A percentile compares a stretch with the other conserved stretches of the same genome.
Conservation (phyloP, 1,140 invertebrate species). For the Lucilia cuprina region DNA sequence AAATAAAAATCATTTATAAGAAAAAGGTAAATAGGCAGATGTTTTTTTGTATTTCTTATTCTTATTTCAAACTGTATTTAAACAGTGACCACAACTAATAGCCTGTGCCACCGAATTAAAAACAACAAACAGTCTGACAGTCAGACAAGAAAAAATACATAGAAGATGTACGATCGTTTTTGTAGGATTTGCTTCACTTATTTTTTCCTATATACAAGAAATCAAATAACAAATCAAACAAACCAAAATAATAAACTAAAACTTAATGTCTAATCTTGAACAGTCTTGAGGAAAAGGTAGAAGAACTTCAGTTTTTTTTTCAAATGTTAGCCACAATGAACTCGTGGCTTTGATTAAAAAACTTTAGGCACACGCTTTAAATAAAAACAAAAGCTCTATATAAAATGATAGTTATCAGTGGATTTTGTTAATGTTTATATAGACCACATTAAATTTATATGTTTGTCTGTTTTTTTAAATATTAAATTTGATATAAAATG, state of each 20-base stretch:
- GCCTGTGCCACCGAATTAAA: constrained; percentile 17
- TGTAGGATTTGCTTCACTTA: neutral
- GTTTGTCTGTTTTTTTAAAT: neutral
- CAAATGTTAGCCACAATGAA: neutral
- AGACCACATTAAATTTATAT: neutral
- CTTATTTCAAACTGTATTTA: neutral
- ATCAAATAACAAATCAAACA: constrained; percentile 9
- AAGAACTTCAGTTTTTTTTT: neutral
- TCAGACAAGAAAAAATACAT: neutral
- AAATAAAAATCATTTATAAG: neutral
- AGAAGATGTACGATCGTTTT: neutral
- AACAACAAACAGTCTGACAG: neutral
- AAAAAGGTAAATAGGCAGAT: constrained; percentile 6
- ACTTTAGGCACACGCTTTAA: neutral
- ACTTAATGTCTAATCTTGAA: neutral
- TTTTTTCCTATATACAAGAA: neutral
- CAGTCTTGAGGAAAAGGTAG: neutral
- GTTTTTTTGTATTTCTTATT: neutral
- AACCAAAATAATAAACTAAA: neutral
- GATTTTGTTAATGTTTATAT: neutral
- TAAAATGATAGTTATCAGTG: neutral
- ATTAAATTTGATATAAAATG: neutral
- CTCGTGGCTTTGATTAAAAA: neutral
- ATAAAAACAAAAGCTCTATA: neutral
- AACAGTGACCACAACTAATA: constrained; percentile 21